A percentile compares a stretch with the other conserved stretches of the same genome.
Conservation (phyloP, 1,140 invertebrate species). For the Prorops nasuta region DNA sequence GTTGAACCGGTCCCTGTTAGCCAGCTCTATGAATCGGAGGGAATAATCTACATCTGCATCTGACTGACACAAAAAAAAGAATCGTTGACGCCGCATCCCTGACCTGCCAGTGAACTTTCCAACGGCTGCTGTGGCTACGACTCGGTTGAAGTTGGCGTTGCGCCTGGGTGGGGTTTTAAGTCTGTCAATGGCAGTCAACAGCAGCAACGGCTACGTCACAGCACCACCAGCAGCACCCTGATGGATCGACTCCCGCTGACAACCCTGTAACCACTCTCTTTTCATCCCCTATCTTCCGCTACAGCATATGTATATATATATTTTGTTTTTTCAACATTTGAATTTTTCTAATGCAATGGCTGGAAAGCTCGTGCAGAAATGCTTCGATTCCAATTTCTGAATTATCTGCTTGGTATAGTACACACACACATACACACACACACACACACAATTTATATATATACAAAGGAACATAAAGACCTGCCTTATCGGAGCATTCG, state of each 20-base stretch:
- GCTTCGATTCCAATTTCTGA: too few relatives aligned
- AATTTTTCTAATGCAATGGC: too few relatives aligned
- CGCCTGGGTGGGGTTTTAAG: conserved; percentile 25
- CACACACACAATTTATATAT: too few relatives aligned
- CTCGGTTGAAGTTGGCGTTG: conserved; percentile 33
- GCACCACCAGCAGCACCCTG: conserved; percentile 39
- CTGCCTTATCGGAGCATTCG: too few relatives aligned
- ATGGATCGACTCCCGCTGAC: conserved; percentile 45
- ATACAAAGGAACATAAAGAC: too few relatives aligned
- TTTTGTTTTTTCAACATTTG: too few relatives aligned
- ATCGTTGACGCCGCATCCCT: conserved; percentile 18
- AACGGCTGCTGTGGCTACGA: conserved; percentile 15
- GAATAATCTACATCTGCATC: conserved; percentile 32
- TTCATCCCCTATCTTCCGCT: conserved; percentile 19
- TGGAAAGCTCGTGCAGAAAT: too few relatives aligned
- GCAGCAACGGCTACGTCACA: conserved; percentile 24
- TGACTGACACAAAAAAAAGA: conserved; percentile 35
- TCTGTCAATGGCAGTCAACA: conserved; percentile 44
- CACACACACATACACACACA: too few relatives aligned
- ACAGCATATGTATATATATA: too few relatives aligned
- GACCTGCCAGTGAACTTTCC: conserved; percentile 21
- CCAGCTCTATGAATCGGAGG: too few relatives aligned
- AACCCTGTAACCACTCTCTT: conserved; percentile 21
- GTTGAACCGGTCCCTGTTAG: too few relatives aligned
- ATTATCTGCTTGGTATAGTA: too few relatives aligned